Base-by-base conservation (phyloP, 1,140 invertebrate species). In the Chionoecetes opilio region DNA sequence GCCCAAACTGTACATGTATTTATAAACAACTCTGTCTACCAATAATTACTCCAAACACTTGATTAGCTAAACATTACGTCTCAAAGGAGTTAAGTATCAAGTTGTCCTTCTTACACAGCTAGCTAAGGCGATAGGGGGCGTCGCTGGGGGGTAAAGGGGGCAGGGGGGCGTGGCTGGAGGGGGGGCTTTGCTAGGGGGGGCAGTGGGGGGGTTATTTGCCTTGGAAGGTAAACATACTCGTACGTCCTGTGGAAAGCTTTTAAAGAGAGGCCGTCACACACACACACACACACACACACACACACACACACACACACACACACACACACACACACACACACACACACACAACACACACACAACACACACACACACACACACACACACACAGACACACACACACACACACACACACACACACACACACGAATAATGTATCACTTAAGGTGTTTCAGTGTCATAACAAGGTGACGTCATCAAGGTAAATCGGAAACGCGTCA, bases 381-480 rank as follows among this genome's bases (percentile, higher is more conserved):
- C 41, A 46, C 5, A 26, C 9, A 75, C 53, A 75, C 53, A 75
- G 8, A 75, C 53, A 75, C 53, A 75, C 53, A 75, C 53, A 75
- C 53, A 75, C 53, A 75, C 53, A 75, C 53, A 11, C 53, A 75
- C 53, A 11, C 53, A 75, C 21, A 75, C 63, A 75, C 8, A 75
- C 26, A 75, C 26, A 8, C 0, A 26, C 6, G 21, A n/a, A 26
- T 75, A 26, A 75, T 75, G n/a, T 26, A n/a, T n/a, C 63, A 8
- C n/a, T n/a, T 75, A 75, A 75, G n/a, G 63, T 75, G 63, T 75
- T 75, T 75, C 63, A n/a, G 63, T 26, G 63, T n/a, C 26, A n/a
- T 75, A 21, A 75, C 63, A 75, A 75, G 63, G 63, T 26, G 21
- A 75, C 63, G 63, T 26, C 63, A 87, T 87, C 32, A 37, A 87